Conservation (phyloP, 2,888 invertebrate species). For the Lochmaea crataegi region DNA sequence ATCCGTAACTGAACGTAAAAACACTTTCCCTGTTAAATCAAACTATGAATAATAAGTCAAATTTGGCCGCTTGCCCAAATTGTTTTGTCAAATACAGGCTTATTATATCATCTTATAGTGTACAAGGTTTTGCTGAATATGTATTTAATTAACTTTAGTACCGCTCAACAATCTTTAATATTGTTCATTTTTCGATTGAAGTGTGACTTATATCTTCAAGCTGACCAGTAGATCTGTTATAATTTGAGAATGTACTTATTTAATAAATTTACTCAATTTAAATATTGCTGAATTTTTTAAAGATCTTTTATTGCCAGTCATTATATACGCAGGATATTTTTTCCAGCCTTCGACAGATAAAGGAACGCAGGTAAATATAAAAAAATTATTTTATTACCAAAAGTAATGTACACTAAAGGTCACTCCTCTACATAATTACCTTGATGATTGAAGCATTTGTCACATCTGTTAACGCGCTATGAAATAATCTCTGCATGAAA, state of each 20-base stretch:
- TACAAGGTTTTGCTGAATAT: slow-evolving; percentile 5
- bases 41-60: slow-evolving; percentile 20
- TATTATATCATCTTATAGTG: slow-evolving; percentile 23
- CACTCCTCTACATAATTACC: too few species aligned
- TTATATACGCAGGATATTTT: too few species aligned
- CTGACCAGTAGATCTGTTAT: not conserved
- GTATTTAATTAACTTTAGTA: not conserved
- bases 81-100: slow-evolving; percentile 24
- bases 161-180: not conserved
- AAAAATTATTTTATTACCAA: too few species aligned
- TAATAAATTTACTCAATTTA: not conserved
- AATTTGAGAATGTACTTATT: not conserved
- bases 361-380: too few species aligned
- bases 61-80: slow-evolving; percentile 24
- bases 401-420: too few species aligned
- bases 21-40: slow-evolving; percentile 28
- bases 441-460: too few species aligned
- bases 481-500: too few species aligned
- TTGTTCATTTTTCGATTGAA: not conserved
- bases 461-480: too few species aligned
- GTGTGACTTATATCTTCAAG: too few species aligned
- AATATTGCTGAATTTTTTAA: too few species aligned
- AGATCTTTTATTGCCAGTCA: too few species aligned
- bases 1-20: slow-evolving; percentile 20
- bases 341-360: too few species aligned